Conservation (phyloP, 1,140 invertebrate species). For the Leptoteleia sp. region DNA sequence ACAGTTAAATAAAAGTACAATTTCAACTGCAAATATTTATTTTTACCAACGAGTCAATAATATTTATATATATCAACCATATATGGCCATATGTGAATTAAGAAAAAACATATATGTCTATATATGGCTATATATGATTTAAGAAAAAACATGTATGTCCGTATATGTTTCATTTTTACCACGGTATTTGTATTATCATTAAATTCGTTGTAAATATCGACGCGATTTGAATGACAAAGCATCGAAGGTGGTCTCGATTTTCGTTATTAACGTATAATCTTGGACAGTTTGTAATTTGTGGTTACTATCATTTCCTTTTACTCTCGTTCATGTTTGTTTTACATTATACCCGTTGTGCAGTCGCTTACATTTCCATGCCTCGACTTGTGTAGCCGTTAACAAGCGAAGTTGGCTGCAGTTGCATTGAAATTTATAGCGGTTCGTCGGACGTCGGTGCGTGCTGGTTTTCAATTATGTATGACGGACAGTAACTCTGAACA, state of each 20-base stretch:
- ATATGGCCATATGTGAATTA: no score
- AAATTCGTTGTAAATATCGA: no score
- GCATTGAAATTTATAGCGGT: conserved; percentile 69
- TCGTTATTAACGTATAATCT: neutral
- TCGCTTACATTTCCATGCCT: conserved; percentile 42
- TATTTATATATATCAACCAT: no score
- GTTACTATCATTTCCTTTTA: conserved; percentile 41
- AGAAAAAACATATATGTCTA: no score
- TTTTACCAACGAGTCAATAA: no score
- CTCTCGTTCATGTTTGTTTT: conserved; percentile 38
- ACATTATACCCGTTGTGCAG: conserved; percentile 27
- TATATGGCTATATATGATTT: no score
- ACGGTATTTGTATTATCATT: no score
- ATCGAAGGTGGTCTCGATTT: neutral
- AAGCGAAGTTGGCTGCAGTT: conserved; percentile 65
- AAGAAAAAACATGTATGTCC: no score
- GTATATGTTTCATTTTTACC: no score
- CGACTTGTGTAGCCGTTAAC: conserved; percentile 50
- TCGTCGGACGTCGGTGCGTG: conserved; percentile 66
- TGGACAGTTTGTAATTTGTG: conserved; percentile 20
- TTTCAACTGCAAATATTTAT: no score
- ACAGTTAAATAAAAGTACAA: no score
- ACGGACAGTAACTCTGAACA: conserved; percentile 67
- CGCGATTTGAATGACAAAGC: conserved; percentile 6
- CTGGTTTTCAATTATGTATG: conserved; percentile 71